Base-by-base conservation (phyloP, 1,140 invertebrate genomes). In the Zaprionus davidi region DNA sequence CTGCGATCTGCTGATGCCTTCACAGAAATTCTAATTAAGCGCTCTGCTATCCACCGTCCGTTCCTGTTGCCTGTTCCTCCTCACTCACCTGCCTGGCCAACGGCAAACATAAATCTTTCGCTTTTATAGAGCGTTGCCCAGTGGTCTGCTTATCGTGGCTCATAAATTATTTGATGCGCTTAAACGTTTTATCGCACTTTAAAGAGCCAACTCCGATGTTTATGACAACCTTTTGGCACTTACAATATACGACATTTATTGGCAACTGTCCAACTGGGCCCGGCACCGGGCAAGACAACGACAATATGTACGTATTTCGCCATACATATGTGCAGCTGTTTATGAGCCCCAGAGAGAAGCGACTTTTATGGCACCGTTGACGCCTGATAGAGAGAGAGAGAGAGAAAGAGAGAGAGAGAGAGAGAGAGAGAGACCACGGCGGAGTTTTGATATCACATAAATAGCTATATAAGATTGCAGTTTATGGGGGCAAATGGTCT, bases 171-270 rank as follows among this genome's bases (percentile, higher is more conserved):
- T 60, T 79, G 85, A 87, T 84, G 84, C 84, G 84, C 84, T 78
- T 87, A 83, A 87, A 80, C 84, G 84, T 88, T 87, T 87, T 87
- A 87, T 87, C 84, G 84, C 84, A 82, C 36, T 88, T 87, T 87
- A 81, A 87, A 87, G 71, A 72, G 78, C 64, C 78, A 62, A 63
- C 79, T 49, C 36, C 68, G 46, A 82, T 78, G 81, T 81, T 87
- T 87, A 88, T 87, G 83, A 78, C 84, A 80, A 83, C 83, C 83
- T 87, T 87, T 87, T 84, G 83, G 83, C 83, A 78, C 59, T 60
- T 67, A 67, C 70, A 69, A 82, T 82, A 86, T 80, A 69, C 75
- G 71, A 73, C 73, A 81, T 82, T 75, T 78, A 82, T 87, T 86
- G 83, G 84, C 84, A 78, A 79, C 57, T 81, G 84, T 71, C 84